Percentiles rank a stretch among this genome's conserved stretches.
Evolutionary conservation across 1,140 invertebrate species (phyloP).

Genomic region (Nixonia krombeini): DNA sequence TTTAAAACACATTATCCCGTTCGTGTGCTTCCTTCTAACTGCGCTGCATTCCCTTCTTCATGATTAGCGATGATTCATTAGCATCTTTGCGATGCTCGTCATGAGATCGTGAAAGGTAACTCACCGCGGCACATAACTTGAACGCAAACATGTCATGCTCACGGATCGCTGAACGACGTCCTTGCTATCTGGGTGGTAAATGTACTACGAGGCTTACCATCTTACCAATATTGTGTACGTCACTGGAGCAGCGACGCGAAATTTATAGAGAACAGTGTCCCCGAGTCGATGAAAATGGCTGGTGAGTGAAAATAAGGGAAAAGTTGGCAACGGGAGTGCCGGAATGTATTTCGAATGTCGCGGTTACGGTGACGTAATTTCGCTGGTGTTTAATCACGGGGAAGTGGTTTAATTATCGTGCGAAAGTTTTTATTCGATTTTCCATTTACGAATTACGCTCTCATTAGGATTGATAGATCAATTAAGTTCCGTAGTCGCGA

Average conservation of each 20-base stretch:
- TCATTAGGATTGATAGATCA: slow-evolving; percentile 20
- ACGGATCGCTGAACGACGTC: slow-evolving; percentile 46
- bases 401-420: too few species aligned
- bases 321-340: too few species aligned
- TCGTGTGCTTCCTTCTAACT: neutral
- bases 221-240: slow-evolving; percentile 17
- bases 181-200: slow-evolving; percentile 50
- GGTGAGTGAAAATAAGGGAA: neutral
- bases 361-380: too few species aligned
- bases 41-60: slow-evolving; percentile 42
- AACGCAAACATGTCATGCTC: slow-evolving; percentile 51
- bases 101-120: slow-evolving; percentile 38
- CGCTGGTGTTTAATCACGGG: too few species aligned
- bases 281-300: neutral
- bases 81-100: slow-evolving; percentile 29
- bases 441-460: neutral
- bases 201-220: slow-evolving; percentile 17
- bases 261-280: slow-evolving; percentile 15
- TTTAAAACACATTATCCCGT: too few species aligned
- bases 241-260: slow-evolving; percentile 25
- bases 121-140: slow-evolving; percentile 50
- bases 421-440: neutral
- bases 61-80: slow-evolving; percentile 52
- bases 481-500: slow-evolving; percentile 13
- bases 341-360: too few species aligned